These are phyloP conservation scores for Sterrhoptilus dennistouni DNA, from an alignment of 2,113 vertebrate genomes.

Conservation along the genomic window DNA sequence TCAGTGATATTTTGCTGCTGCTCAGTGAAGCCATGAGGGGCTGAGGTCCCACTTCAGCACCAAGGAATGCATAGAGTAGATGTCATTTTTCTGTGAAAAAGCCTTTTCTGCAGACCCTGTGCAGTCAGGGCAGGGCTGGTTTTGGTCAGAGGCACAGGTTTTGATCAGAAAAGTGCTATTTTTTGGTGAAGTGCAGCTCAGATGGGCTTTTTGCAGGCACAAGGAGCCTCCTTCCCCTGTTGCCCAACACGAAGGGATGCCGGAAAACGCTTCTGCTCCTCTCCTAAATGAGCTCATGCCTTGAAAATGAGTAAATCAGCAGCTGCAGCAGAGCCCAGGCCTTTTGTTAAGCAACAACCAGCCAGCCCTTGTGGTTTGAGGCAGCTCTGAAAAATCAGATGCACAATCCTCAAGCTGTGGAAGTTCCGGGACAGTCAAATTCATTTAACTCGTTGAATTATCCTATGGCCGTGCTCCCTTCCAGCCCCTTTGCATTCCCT, in stretches of 20 bases:
- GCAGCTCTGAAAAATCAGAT: neutral
- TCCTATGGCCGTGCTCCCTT: accelerated
- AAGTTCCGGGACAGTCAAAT: neutral
- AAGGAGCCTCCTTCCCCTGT: neutral
- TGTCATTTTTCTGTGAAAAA: neutral
- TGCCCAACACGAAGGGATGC: neutral
- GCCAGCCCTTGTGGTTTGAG: neutral
- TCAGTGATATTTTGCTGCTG: neutral
- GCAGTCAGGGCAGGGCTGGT: no score
- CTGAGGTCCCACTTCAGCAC: neutral
- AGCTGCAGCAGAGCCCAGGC: neutral
- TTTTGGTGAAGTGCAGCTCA: accelerated
- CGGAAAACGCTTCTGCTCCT: neutral
- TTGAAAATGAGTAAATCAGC: conserved; percentile 17
- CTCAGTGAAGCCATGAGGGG: neutral
- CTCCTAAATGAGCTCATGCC: conserved; percentile 4
- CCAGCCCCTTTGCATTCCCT: neutral
- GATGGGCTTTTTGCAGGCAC: accelerated
- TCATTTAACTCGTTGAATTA: neutral
- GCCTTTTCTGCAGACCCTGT: accelerated
- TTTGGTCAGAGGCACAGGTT: accelerated
- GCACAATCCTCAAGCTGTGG: neutral
- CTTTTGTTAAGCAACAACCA: neutral
- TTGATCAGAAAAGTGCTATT: accelerated
- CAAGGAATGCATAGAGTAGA: neutral